Evolutionary conservation across 1,140 invertebrate species (phyloP).

Genomic region (Fopius arisanus): DNA sequence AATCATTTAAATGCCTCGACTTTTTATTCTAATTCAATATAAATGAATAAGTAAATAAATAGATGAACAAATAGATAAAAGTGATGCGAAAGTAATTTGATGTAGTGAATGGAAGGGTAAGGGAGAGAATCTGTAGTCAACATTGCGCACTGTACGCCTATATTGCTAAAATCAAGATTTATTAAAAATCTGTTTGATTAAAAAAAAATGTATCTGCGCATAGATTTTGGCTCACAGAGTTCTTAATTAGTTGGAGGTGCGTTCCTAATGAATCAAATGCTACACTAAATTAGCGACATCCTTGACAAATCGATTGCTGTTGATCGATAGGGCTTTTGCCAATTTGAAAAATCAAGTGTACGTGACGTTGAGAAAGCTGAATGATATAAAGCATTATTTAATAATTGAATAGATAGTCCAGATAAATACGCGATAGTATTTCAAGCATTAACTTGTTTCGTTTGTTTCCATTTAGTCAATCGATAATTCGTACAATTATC

Average conservation of each 20-base stretch:
- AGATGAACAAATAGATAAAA: background rate
- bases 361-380: background rate
- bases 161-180: background rate
- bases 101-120: background rate
- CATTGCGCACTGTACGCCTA: background rate
- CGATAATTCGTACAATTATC: background rate
- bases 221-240: background rate
- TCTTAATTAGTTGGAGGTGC: background rate
- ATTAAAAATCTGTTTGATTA: background rate
- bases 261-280: background rate
- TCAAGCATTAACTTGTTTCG: background rate
- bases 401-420: slow-evolving; percentile 40
- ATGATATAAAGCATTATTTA: slow-evolving; percentile 13
- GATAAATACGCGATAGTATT: slow-evolving; percentile 43
- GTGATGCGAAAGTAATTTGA: slow-evolving; percentile 22
- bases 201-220: background rate
- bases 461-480: slow-evolving; percentile 40
- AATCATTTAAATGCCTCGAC: slow-evolving; percentile 12
- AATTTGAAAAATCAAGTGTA: slow-evolving; percentile 13
- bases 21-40: slow-evolving; percentile 16
- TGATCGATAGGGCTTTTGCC: slow-evolving; percentile 20
- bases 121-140: background rate
- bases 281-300: background rate
- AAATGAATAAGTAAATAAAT: background rate
- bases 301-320: background rate